Conservation (phyloP, 1,140 invertebrate species). For the Adelges cooleyi region DNA sequence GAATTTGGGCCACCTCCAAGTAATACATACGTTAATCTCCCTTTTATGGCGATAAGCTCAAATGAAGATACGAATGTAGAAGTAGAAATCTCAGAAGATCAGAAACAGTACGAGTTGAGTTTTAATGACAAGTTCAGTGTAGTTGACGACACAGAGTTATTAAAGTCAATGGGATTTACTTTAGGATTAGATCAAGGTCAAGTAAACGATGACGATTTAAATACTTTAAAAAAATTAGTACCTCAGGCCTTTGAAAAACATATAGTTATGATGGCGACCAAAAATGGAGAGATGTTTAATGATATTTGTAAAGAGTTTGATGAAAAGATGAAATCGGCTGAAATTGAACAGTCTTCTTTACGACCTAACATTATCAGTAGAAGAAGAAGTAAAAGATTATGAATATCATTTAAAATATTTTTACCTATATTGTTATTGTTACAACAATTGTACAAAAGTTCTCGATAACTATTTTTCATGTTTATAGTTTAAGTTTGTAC, state of each 20-base stretch:
- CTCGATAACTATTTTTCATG: background rate
- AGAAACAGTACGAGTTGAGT: slow-evolving; percentile 9
- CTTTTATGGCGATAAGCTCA: slow-evolving; percentile 14
- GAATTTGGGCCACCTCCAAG: slow-evolving; percentile 17
- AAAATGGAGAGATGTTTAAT: slow-evolving; percentile 26
- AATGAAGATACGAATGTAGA: slow-evolving; percentile 15
- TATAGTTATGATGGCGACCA: slow-evolving; percentile 20
- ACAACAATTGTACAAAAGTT: background rate
- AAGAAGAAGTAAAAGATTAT: slow-evolving; percentile 2
- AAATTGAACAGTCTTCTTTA: slow-evolving; percentile 11
- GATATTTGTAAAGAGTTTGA: slow-evolving; percentile 24
- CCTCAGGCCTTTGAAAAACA: slow-evolving; percentile 22
- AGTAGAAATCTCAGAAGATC: slow-evolving; percentile 15
- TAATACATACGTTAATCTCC: slow-evolving; percentile 10
- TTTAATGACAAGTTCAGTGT: slow-evolving; percentile 20
- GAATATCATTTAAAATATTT: background rate
- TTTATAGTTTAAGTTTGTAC: background rate
- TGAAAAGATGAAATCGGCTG: slow-evolving; percentile 4
- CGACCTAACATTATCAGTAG: slow-evolving; percentile 20
- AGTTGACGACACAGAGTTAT: slow-evolving; percentile 2
- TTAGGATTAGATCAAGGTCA: slow-evolving; percentile 13
- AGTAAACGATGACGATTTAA: slow-evolving; percentile 1
- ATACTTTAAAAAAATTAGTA: slow-evolving; percentile 16
- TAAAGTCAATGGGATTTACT: slow-evolving; percentile 16
- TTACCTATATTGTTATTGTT: background rate